Evolutionary conservation across 92 coral and sea anemone species (phyloP).

Genomic region (Micromussa lordhowensis): DNA sequence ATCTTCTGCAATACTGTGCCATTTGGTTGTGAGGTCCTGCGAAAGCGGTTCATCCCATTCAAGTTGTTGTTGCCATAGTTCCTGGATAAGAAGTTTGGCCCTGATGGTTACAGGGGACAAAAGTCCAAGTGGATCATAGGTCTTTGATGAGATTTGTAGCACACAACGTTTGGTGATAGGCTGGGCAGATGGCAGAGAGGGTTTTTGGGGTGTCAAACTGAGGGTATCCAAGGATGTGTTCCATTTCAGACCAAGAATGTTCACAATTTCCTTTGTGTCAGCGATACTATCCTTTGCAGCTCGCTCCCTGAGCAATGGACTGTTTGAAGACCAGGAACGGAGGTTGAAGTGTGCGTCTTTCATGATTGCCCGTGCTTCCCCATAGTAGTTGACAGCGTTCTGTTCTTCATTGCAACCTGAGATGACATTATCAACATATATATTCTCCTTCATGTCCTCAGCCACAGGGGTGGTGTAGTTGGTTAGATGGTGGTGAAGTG

Average conservation of each 20-base stretch:
- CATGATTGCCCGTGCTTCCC: neutral
- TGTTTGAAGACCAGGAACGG: no score
- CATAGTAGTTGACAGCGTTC: neutral
- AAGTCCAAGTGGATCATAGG: neutral
- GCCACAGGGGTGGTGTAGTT: slow-evolving; percentile 17
- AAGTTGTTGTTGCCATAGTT: no score
- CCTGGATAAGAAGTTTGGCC: no score
- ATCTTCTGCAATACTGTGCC: neutral
- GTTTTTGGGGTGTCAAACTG: neutral
- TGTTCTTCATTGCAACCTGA: slow-evolving; percentile 9
- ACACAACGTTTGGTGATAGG: no score
- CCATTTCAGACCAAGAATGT: no score
- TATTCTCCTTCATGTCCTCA: slow-evolving; percentile 51
- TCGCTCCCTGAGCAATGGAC: no score
- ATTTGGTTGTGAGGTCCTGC: no score
- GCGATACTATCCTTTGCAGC: no score
- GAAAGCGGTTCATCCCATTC: no score
- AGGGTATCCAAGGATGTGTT: neutral
- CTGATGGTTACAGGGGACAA: neutral
- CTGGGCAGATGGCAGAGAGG: neutral
- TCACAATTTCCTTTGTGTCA: no score
- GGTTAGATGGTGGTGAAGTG: neutral
- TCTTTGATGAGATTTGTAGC: neutral
- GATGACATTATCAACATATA: no score
- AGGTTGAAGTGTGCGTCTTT: neutral